Base-by-base conservation (phyloP, 1,140 invertebrate genomes). In the Tenebrio molitor region DNA sequence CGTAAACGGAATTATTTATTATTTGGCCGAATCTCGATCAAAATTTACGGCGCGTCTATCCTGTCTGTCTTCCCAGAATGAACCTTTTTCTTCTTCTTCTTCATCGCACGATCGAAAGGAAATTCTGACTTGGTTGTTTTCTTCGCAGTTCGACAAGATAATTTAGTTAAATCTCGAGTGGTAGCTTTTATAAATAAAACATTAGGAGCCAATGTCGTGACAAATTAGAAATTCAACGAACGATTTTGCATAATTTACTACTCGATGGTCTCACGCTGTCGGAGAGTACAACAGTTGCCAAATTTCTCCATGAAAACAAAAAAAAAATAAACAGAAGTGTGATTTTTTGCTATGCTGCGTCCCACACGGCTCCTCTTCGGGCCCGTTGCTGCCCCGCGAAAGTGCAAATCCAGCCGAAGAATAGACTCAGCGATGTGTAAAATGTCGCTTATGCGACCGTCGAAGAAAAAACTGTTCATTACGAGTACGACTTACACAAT, bases 241-340 rank as follows among this genome's bases (percentile, higher is more conserved):
- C 44, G 44, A 50, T 21, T 50, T 50, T 50, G 17, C 44, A 50
- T 50, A 50, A 50, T 50, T 50, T 50, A 50, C 44, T 50, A 50
- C 44, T 50, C n/a, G 8, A 14, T 50, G n/a, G n/a, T n/a, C n/a
- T n/a, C n/a, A n/a, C n/a, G n/a, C n/a, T n/a, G n/a, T n/a, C n/a
- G n/a, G n/a, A n/a, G n/a, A n/a, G n/a, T n/a, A n/a, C n/a, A n/a
- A n/a, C n/a, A n/a, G n/a, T n/a, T n/a, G n/a, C n/a, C n/a, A n/a
- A n/a, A n/a, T n/a, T n/a, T n/a, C n/a, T n/a, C n/a, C n/a, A n/a
- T n/a, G n/a, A n/a, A n/a, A n/a, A n/a, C n/a, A n/a, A n/a, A n/a
- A n/a, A n/a, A n/a, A n/a, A n/a, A n/a, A n/a, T n/a, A n/a, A n/a
- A n/a, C n/a, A n/a, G n/a, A n/a, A n/a, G n/a, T n/a, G n/a, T n/a